Conservation (phyloP, 1,140 invertebrate species). For the Portunus trituberculatus region DNA sequence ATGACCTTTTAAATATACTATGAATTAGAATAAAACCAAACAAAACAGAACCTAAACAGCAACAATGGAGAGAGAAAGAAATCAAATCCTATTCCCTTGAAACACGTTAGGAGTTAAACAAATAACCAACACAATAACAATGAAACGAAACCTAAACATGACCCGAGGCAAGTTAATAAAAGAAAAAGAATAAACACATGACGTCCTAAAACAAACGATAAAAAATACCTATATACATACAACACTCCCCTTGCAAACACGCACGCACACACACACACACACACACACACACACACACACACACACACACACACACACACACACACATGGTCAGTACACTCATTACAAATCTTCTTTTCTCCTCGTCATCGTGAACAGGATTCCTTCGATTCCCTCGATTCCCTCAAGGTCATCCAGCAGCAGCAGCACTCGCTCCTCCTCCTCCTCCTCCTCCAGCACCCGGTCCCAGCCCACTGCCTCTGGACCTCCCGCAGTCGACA, state of each 20-base stretch:
- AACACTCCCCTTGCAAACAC: neutral
- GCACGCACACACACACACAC: neutral
- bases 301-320: neutral
- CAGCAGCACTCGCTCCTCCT: neutral
- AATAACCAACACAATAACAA: too few species aligned
- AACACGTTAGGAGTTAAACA: too few species aligned
- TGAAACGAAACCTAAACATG: too few species aligned
- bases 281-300: neutral
- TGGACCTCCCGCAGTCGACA: conserved; percentile 42
- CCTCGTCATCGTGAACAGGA: neutral
- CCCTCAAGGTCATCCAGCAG: neutral
- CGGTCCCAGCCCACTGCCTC: neutral
- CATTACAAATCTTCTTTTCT: neutral
- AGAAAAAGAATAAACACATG: neutral
- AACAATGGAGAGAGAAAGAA: too few species aligned
- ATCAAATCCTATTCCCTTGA: too few species aligned
- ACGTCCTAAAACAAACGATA: neutral
- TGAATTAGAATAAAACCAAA: too few species aligned
- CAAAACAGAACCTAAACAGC: too few species aligned
- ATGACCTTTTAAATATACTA: too few species aligned
- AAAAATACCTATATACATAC: neutral
- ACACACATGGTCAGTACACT: neutral
- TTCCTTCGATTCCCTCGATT: neutral
- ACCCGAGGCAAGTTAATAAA: too few species aligned
- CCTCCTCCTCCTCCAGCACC: neutral